phyloP scores from a whole-genome alignment of 1,140 invertebrate species.

The Anastatus disparis region DNA sequence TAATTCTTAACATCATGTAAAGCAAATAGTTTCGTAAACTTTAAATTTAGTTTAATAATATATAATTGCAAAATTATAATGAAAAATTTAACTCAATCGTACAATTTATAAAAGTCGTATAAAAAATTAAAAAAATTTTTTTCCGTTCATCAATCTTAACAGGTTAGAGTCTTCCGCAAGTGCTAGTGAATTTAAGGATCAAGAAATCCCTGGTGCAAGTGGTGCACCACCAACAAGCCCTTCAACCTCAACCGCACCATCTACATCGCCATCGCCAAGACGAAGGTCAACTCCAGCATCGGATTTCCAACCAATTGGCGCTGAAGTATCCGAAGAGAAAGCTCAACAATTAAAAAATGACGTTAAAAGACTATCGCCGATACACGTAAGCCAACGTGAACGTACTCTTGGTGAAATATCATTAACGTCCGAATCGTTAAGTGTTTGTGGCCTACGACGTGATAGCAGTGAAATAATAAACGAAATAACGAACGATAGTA shows the following conservation, averaged over 20 bases:
- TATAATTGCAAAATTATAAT: no score
- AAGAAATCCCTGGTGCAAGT: not conserved
- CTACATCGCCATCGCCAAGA: not conserved
- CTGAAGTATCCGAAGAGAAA: slow-evolving; percentile 60
- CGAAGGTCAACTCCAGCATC: not conserved
- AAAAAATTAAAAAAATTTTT: no score
- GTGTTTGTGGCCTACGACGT: not conserved
- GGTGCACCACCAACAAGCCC: not conserved
- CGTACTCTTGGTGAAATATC: slow-evolving; percentile 63
- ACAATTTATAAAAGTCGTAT: no score
- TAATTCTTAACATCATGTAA: no score
- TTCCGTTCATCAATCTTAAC: no score
- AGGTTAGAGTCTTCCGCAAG: not conserved
- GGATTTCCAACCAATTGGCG: slow-evolving; percentile 60
- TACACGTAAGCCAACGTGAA: slow-evolving; percentile 60
- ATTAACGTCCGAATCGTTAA: slow-evolving; percentile 53
- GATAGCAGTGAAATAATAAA: no score
- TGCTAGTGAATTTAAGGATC: not conserved
- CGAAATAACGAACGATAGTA: no score
- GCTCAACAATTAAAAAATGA: slow-evolving; percentile 60
- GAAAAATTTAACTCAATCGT: no score
- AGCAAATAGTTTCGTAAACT: no score
- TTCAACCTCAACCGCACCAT: no score
- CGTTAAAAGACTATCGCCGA: slow-evolving; percentile 60
- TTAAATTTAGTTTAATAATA: no score